Base-by-base conservation (phyloP, 2,888 invertebrate species). In the Conops quadrifasciatus region DNA sequence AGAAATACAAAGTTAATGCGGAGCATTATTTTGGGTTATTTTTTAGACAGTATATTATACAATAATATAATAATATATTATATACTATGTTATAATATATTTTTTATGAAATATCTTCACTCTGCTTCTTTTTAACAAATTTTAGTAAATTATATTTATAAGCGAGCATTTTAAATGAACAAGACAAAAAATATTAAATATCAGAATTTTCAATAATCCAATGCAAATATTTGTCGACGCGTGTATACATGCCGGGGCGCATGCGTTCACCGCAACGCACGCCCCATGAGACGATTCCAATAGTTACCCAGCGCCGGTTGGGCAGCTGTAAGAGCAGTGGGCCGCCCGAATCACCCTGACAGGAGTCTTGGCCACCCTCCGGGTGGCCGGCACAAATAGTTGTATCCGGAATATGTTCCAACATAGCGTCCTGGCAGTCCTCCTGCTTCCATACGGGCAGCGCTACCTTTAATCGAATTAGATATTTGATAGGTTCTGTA, bases 261-360 rank as follows among this genome's bases (percentile, higher is more conserved):
- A 89, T 89, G 26, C 90, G 88, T 75, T 91, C 90, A 0, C 94
- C 95, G 80, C 95, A 96, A 2, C 91, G 89, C 49, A 93, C 88
- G 16, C 95, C 95, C 94, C 94, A 95, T 0, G 94, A 94, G 0
- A 95, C 95, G 70, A 96, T 88, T 1, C 95, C 95, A 59, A 94
- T 88, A 36, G 89, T 88, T 0, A 92, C 88, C 94, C 94, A 95
- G 62, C 93, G 89, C 0, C 91, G 91, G 80, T 92, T 92, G 1
- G 89, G 87, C 80, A 93, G 86, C 82, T 92, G 92, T 78, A 91
- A 88, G 85, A 94, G 88, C 47, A 95, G 84, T 0, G 95, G 95
- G 0, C 95, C 95, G 15, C 86, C 86, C 68, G 85, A 85, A 71
- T 86, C 86, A 2, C 86, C 95, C 89, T 94, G 92, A 79, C 95